These are phyloP conservation scores for Calcarius lapponicus DNA, from an alignment of 2,797 vertebrate species.

Conservation along the genomic window DNA sequence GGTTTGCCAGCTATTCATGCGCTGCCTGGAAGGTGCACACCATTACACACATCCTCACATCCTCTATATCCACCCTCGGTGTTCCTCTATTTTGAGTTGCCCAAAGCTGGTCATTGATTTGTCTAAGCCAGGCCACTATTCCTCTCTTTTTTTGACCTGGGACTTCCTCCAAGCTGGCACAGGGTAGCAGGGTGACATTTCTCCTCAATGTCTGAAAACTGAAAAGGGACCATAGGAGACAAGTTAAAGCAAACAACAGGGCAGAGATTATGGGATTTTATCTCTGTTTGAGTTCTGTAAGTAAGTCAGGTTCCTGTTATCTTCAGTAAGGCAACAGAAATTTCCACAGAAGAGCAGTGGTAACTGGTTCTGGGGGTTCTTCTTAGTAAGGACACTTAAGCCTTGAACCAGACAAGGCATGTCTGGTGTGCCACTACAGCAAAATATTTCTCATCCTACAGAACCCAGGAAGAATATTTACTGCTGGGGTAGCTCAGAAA, in stretches of 20 bases:
- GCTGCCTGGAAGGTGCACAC: fast-evolving
- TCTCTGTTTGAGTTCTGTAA: not conserved
- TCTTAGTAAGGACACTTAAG: not conserved
- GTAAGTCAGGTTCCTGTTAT: not conserved
- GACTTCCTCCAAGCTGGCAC: not conserved
- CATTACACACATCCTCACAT: not conserved
- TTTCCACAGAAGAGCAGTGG: not conserved
- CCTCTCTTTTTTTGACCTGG: not conserved
- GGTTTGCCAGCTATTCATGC: fast-evolving
- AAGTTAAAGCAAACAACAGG: not conserved
- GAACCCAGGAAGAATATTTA: not conserved
- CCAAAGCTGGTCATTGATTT: not conserved
- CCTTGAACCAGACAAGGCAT: not conserved
- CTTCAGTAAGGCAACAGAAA: not conserved
- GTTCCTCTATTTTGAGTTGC: fast-evolving
- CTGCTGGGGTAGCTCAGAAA: not conserved
- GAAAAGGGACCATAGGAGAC: not conserved
- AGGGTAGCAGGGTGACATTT: not conserved
- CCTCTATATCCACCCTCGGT: not conserved
- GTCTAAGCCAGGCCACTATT: not conserved
- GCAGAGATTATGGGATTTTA: fast-evolving
- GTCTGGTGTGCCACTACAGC: not conserved
- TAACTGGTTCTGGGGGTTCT: not conserved
- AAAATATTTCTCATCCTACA: not conserved
- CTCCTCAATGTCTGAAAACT: not conserved